Conservation (phyloP, 1,140 invertebrate genomes). For the Chrysoperla carnea region DNA sequence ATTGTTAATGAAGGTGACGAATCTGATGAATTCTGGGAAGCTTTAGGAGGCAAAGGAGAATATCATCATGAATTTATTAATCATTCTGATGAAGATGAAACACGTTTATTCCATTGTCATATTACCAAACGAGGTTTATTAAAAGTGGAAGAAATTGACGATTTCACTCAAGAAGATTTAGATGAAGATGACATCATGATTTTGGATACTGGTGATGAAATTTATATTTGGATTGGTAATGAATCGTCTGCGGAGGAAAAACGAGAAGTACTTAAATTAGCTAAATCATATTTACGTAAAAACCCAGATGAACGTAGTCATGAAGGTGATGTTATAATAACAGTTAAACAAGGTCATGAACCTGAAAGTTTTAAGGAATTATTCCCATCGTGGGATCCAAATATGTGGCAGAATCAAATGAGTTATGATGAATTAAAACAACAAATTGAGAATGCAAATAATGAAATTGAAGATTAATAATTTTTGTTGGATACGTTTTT, state of each 20-base stretch:
- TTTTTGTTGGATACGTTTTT: too few relatives aligned
- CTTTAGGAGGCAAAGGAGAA: slow-evolving; percentile 38
- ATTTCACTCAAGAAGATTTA: slow-evolving; percentile 49
- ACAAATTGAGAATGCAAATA: too few relatives aligned
- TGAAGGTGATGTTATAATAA: slow-evolving; percentile 38
- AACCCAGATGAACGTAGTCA: slow-evolving; percentile 22
- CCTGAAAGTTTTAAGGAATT: slow-evolving; percentile 44
- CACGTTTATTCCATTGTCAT: slow-evolving; percentile 47
- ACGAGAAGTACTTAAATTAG: slow-evolving; percentile 31
- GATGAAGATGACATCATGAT: slow-evolving; percentile 60
- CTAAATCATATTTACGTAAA: slow-evolving; percentile 26
- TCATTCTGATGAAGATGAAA: slow-evolving; percentile 23
- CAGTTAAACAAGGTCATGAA: slow-evolving; percentile 47
- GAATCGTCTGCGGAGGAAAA: slow-evolving; percentile 51
- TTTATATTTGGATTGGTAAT: slow-evolving; percentile 59
- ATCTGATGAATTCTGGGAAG: slow-evolving; percentile 53
- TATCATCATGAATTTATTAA: slow-evolving; percentile 27
- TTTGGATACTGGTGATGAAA: slow-evolving; percentile 49
- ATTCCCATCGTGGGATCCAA: slow-evolving; percentile 48
- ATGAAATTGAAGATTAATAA: too few relatives aligned
- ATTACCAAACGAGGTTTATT: slow-evolving; percentile 35
- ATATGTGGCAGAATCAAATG: slow-evolving; percentile 29
- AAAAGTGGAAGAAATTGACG: slow-evolving; percentile 45
- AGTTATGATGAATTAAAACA: slow-evolving; percentile 15
- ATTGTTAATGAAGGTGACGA: slow-evolving; percentile 50